These are phyloP conservation scores for Carollia perspicillata DNA, from an alignment of 2,113 vertebrate genomes.

Conservation along the genomic window DNA sequence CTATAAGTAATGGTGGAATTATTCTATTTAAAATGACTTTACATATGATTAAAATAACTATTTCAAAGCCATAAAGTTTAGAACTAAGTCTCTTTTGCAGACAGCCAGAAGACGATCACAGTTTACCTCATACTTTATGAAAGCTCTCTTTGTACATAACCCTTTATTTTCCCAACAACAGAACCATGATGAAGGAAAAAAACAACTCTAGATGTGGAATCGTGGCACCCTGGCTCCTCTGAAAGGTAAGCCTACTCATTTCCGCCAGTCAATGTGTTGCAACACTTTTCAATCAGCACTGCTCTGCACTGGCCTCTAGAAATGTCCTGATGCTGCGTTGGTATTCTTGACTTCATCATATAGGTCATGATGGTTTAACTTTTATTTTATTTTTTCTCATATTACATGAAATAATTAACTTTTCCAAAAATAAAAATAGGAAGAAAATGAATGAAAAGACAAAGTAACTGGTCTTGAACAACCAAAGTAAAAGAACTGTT, in stretches of 20 bases:
- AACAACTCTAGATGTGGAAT: not conserved
- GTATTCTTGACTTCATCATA: not conserved
- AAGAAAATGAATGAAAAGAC: not conserved
- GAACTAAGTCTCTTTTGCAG: not conserved
- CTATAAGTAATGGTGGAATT: not conserved
- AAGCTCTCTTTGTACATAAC: not conserved
- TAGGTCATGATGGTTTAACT: not conserved
- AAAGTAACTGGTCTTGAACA: not conserved
- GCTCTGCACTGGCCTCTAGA: not conserved
- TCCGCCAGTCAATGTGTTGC: not conserved
- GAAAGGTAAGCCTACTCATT: not conserved
- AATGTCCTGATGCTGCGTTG: not conserved
- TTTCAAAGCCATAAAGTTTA: not conserved
- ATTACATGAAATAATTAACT: not conserved
- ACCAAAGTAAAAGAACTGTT: not conserved
- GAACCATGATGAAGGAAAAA: not conserved
- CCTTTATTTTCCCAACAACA: constrained; percentile 9
- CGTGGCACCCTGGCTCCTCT: not conserved
- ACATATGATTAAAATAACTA: not conserved
- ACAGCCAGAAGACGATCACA: not conserved
- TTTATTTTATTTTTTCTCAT: not conserved
- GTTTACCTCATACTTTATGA: not conserved
- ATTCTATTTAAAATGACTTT: not conserved
- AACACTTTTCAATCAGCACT: not conserved
- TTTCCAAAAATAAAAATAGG: not conserved